These are phyloP conservation scores for Drosophila parvula DNA, from an alignment of 1,140 invertebrate genomes.

Conservation along the genomic window DNA sequence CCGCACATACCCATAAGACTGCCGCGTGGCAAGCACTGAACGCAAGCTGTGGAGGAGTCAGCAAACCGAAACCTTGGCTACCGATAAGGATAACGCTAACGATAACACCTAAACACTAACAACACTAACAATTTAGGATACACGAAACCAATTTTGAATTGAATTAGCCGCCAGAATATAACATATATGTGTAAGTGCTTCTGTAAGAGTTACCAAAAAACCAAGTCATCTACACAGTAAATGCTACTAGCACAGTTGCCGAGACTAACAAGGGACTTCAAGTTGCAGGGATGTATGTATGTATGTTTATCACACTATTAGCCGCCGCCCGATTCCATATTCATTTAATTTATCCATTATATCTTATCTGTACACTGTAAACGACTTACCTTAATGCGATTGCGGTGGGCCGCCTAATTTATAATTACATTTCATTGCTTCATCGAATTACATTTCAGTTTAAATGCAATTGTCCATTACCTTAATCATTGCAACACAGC, in stretches of 20 bases:
- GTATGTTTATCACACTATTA: not conserved
- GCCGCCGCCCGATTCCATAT: conserved; percentile 3
- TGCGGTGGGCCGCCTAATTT: no score
- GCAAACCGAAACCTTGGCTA: not conserved
- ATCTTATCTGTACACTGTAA: conserved; percentile 14
- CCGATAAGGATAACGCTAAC: conserved; percentile 21
- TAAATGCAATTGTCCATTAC: conserved; percentile 2
- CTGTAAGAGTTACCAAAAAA: conserved; percentile 33
- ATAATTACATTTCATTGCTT: conserved; percentile 1
- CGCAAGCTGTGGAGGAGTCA: not conserved
- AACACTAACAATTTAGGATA: conserved; percentile 13
- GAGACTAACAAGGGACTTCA: conserved; percentile 1
- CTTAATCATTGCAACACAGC: conserved; percentile 2
- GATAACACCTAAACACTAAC: conserved; percentile 13
- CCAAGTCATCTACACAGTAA: conserved; percentile 3
- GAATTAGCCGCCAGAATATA: conserved; percentile 32
- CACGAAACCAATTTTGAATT: conserved; percentile 56
- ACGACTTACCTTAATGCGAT: no score
- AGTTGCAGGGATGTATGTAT: conserved; percentile 14
- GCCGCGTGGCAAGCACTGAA: conserved; percentile 71
- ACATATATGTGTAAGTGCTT: conserved; percentile 32
- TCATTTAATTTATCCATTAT: conserved; percentile 14
- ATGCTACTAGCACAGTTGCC: conserved; percentile 13
- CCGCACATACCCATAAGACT: conserved; percentile 76
- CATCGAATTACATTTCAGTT: not conserved